Evolutionary conservation across 2,797 vertebrate species (phyloP).

Genomic region (Odontamblyopus rebecca): DNA sequence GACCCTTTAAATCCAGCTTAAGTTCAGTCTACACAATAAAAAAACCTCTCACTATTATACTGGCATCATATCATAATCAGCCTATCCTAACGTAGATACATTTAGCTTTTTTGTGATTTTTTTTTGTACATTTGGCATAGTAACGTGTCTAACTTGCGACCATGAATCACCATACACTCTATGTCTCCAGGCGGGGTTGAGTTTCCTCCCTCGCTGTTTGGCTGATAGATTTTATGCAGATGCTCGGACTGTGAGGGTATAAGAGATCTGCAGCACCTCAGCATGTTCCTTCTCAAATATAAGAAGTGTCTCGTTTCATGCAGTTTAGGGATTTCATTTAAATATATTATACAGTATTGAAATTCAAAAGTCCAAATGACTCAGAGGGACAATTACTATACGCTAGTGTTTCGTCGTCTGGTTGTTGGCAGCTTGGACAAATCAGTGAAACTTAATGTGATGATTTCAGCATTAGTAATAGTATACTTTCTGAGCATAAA

Average conservation of each 20-base stretch:
- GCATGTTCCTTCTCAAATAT: neutral
- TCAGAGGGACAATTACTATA: neutral
- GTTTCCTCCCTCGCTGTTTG: slow-evolving; percentile 9
- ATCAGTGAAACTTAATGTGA: neutral
- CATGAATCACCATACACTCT: neutral
- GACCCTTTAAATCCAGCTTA: no score
- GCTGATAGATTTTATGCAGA: slow-evolving; percentile 22
- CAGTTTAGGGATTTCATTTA: slow-evolving; percentile 2
- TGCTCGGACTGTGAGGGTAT: slow-evolving; percentile 22
- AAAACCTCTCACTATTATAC: no score
- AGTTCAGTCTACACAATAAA: no score
- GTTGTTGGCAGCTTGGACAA: neutral
- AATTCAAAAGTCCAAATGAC: slow-evolving; percentile 7
- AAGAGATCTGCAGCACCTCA: slow-evolving; percentile 10
- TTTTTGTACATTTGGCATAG: neutral
- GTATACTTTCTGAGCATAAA: neutral
- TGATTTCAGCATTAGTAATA: neutral
- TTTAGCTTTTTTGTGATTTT: neutral
- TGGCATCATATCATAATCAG: no score
- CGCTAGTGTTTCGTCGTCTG: neutral
- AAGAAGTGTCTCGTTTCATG: slow-evolving; percentile 9
- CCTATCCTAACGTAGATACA: neutral
- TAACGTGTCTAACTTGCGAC: slow-evolving; percentile 6
- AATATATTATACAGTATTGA: slow-evolving; percentile 3
- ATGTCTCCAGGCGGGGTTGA: slow-evolving; percentile 6